A percentile compares a stretch with the other conserved stretches of the same genome.
phyloP scores from a whole-genome alignment of 2,888 invertebrate genomes.

The Antheraea assamensis region DNA sequence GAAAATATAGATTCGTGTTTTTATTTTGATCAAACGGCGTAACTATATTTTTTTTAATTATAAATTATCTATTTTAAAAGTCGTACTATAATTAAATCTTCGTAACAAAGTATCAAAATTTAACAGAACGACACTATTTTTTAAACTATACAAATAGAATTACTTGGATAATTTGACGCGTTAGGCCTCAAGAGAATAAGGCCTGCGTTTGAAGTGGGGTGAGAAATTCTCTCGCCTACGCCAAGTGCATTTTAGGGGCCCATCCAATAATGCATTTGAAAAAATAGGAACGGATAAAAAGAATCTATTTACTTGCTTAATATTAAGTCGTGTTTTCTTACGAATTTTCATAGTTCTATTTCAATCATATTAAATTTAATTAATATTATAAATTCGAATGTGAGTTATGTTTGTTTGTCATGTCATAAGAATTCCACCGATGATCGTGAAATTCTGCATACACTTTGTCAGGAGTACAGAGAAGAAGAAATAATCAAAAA shows the following conservation, averaged over 20 bases:
- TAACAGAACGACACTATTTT: slow-evolving; percentile 38
- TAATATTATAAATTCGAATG: too few relatives aligned
- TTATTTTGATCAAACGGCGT: neutral
- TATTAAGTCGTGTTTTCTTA: neutral
- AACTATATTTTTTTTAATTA: neutral
- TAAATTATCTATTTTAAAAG: neutral
- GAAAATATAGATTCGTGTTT: too few relatives aligned
- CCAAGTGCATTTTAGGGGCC: slow-evolving; percentile 17
- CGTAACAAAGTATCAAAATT: slow-evolving; percentile 38
- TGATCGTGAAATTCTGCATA: too few relatives aligned
- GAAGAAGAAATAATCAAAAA: too few relatives aligned
- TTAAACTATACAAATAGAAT: slow-evolving; percentile 43
- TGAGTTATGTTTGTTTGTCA: too few relatives aligned
- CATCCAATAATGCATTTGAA: neutral
- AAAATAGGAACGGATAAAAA: neutral
- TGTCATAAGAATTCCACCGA: too few relatives aligned
- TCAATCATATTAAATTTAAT: too few relatives aligned
- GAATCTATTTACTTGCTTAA: neutral
- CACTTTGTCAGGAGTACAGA: too few relatives aligned
- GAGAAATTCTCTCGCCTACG: slow-evolving; percentile 33
- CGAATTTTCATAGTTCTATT: neutral
- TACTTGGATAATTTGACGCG: slow-evolving; percentile 37
- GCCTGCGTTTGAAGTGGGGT: slow-evolving; percentile 33
- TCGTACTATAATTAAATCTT: neutral
- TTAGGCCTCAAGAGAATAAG: slow-evolving; percentile 31